These are phyloP conservation scores for Papilio polyxenes DNA, from an alignment of 1,140 invertebrate genomes.

Conservation along the genomic window DNA sequence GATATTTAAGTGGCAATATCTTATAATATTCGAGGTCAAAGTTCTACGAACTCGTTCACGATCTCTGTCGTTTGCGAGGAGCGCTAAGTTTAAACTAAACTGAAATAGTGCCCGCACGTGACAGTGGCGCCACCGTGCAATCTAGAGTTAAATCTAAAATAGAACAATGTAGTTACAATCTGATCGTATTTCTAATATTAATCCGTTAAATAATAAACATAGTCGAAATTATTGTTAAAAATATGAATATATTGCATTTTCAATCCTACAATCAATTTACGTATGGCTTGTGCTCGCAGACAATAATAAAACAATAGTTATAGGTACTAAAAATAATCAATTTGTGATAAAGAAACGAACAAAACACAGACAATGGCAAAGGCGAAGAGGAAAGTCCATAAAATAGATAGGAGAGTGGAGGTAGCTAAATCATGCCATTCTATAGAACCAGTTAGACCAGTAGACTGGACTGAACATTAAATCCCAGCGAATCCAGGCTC, in stretches of 20 bases:
- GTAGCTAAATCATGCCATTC: slow-evolving; percentile 61
- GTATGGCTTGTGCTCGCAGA: background rate
- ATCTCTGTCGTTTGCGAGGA: slow-evolving; percentile 58
- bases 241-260: background rate
- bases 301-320: slow-evolving; percentile 7
- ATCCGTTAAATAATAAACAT: background rate
- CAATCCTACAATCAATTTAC: background rate
- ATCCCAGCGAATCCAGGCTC: slow-evolving; percentile 49
- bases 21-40: slow-evolving; percentile 39
- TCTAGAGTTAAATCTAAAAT: background rate
- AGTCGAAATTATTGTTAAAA: too few species aligned
- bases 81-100: slow-evolving; percentile 57
- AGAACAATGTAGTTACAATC: background rate
- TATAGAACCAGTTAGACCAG: slow-evolving; percentile 62
- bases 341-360: slow-evolving; percentile 34
- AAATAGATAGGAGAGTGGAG: slow-evolving; percentile 36
- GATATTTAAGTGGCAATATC: background rate
- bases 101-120: slow-evolving; percentile 47
- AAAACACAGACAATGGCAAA: slow-evolving; percentile 16
- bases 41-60: slow-evolving; percentile 66
- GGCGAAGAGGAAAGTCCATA: slow-evolving; percentile 39
- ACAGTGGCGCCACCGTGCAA: background rate
- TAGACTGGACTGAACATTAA: slow-evolving; percentile 48
- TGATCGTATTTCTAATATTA: background rate
- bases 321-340: slow-evolving; percentile 38